Evolutionary conservation across 2,113 vertebrate species (phyloP), one percentile per base, ranked within the genome.

Genomic region (Coreoperca whiteheadi): DNA sequence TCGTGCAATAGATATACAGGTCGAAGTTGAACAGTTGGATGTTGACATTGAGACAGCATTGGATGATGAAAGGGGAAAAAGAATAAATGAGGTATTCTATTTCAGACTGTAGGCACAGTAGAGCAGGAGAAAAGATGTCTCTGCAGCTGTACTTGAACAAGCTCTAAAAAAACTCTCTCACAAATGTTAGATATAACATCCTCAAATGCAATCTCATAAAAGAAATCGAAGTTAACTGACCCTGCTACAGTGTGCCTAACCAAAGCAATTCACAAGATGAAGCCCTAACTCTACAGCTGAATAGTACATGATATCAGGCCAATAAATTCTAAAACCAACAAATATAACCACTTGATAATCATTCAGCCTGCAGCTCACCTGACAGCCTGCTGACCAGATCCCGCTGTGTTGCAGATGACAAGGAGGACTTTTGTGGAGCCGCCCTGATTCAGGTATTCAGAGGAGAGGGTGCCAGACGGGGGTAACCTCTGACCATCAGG

Each of bases 351-450:
- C 3, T 12, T 39, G 11, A 23, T 53, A 11, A 63, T 50, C 2
- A 20, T 2, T 28, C 16, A 12, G 18, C 10, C 8, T 7, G 57
- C 4, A 34, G 77, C 84, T 89, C 94, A 99, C 98, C 98, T 97
- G 92, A 94, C 83, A 0, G 95, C 96, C 74, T 95, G 96, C 46
- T 94, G 93, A 4, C 96, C 96, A 0, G 94, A 85, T 4, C 96
- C 96, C 0, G 92, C 94, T 0, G 95, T 90, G 92, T 97, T 97
- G 89, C 97, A 99, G 88, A 98, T 90, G 83, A 99, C 95, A 34
- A 99, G 94, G 28, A 97, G 91, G 79, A 98, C 83, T 91, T 94
- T 96, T 34, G 87, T 67, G 21, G 93, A 85, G 1, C 83, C 64
- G 0, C 88, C 89, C 6, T 94, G 92, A 83, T 96, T 95, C 84